These are phyloP conservation scores for Apodemus speciosus DNA, from an alignment of 2,113 vertebrate species.

Conservation along the genomic window DNA sequence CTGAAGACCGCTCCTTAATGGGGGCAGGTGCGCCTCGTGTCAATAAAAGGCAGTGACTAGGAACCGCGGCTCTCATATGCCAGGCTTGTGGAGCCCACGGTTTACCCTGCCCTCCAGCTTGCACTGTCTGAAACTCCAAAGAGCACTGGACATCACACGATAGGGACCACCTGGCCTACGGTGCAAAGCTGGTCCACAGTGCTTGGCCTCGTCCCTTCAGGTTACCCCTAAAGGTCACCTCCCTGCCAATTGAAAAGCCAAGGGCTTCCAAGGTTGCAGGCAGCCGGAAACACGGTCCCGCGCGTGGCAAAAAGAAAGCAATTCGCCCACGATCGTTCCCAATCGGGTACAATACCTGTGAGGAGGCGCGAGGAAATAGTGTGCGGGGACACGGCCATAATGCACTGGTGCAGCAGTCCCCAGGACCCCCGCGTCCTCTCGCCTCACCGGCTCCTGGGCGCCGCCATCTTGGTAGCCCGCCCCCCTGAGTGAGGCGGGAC, in stretches of 20 bases:
- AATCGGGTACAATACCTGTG: conserved; percentile 77
- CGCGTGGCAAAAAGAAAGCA: background rate
- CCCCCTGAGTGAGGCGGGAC: background rate
- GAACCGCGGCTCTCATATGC: background rate
- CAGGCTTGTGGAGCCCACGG: background rate
- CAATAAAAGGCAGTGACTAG: background rate
- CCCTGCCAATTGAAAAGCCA: background rate
- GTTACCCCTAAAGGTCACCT: background rate
- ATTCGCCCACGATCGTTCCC: background rate
- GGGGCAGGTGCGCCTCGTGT: background rate
- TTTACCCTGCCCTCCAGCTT: background rate
- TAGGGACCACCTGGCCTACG: background rate
- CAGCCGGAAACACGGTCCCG: background rate
- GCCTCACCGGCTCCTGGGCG: conserved; percentile 74
- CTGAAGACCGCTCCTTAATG: background rate
- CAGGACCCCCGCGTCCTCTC: background rate
- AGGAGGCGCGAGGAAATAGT: conserved; percentile 69
- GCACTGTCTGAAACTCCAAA: background rate
- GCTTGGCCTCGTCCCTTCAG: background rate
- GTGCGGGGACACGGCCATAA: conserved; percentile 69
- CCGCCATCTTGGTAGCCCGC: conserved; percentile 83
- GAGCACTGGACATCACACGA: background rate
- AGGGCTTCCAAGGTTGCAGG: conserved; percentile 78
- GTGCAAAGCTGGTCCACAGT: background rate
- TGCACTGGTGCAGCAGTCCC: background rate